phyloP scores from a whole-genome alignment of 2,797 vertebrate species.

The Mormyrops boulengeri region DNA sequence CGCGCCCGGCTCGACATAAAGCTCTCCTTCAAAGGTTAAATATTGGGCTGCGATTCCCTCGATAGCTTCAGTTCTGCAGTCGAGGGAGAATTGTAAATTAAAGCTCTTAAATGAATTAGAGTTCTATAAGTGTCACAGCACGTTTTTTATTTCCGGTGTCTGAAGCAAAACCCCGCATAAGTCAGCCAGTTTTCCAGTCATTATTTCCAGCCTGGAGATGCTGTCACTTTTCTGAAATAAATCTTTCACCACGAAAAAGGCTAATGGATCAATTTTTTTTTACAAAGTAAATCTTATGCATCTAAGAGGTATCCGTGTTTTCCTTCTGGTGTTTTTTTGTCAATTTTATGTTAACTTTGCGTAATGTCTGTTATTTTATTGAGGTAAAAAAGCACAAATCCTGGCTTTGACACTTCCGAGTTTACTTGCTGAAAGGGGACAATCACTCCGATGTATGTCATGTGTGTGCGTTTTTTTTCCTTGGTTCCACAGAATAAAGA shows the following conservation, averaged over 20 bases:
- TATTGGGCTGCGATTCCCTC: conserved; percentile 45
- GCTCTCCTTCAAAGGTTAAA: conserved; percentile 46
- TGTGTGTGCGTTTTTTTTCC: not conserved
- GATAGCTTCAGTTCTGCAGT: conserved; percentile 36
- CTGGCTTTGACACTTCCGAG: not conserved
- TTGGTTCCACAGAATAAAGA: not conserved
- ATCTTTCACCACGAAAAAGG: not conserved
- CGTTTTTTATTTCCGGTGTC: not conserved
- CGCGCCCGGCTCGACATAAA: conserved; percentile 25
- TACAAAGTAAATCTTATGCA: not conserved
- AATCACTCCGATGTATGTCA: not conserved
- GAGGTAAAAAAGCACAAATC: not conserved
- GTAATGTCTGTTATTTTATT: not conserved
- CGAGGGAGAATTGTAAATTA: conserved; percentile 26
- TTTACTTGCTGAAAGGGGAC: not conserved
- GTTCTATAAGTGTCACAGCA: conserved; percentile 29
- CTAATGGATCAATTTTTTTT: not conserved
- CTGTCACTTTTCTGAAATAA: not conserved
- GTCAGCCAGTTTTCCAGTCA: not conserved
- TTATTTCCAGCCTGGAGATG: not conserved
- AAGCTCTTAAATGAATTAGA: conserved; percentile 26
- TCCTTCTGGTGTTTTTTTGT: not conserved
- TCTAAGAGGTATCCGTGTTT: not conserved
- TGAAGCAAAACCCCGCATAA: not conserved
- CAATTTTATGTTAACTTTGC: not conserved